Evolutionary conservation across 2,888 invertebrate genomes (phyloP).

Genomic region (Alsophila aescularia): DNA sequence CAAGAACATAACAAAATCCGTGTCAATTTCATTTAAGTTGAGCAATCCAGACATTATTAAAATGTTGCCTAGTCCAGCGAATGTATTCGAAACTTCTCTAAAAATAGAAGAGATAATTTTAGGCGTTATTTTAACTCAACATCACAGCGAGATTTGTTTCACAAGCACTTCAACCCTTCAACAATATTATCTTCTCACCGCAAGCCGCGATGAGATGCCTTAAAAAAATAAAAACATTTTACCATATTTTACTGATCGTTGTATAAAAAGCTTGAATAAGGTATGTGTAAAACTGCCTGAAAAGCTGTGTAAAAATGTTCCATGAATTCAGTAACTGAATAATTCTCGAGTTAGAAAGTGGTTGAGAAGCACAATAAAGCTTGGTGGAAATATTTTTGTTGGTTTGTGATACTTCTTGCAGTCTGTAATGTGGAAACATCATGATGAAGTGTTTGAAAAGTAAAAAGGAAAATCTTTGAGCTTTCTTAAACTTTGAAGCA

Average conservation of each 20-base stretch:
- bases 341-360: slow-evolving; percentile 30
- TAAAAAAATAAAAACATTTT: slow-evolving; percentile 27
- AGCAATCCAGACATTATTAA: no score
- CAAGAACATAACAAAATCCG: no score
- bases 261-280: slow-evolving; percentile 22
- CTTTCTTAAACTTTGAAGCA: no score
- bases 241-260: slow-evolving; percentile 13
- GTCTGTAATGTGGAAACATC: background rate
- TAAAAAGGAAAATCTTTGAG: no score
- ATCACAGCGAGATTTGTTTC: slow-evolving; percentile 17
- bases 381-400: no score
- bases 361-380: background rate
- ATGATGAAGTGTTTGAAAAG: no score
- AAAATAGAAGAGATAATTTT: background rate
- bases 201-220: slow-evolving; percentile 8
- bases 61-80: background rate
- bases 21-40: no score
- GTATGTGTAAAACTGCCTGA: slow-evolving; percentile 17
- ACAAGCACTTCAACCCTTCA: slow-evolving; percentile 1
- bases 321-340: slow-evolving; percentile 26
- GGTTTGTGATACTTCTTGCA: slow-evolving; percentile 2
- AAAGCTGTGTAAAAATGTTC: slow-evolving; percentile 19
- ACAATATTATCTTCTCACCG: background rate
- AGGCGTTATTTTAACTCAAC: background rate
- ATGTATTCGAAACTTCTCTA: background rate